These are phyloP conservation scores for Caenorhabditis sp. DNA, from an alignment of 2,888 invertebrate genomes.

Conservation along the genomic window DNA sequence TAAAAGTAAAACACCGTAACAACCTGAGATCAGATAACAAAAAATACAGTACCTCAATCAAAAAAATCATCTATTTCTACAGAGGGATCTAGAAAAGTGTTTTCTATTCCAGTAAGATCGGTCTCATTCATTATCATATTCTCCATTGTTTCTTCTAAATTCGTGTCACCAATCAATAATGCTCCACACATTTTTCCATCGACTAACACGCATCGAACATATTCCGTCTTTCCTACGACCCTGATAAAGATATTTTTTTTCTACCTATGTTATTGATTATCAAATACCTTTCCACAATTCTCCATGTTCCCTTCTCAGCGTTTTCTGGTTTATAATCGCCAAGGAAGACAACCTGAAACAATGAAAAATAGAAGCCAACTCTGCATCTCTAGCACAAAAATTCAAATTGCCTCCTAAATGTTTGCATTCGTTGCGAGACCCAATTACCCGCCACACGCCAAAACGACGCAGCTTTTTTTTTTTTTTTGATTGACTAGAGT, in stretches of 20 bases:
- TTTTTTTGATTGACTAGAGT: not conserved
- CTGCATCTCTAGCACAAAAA: not conserved
- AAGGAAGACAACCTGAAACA: slow-evolving; percentile 58
- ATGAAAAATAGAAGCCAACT: not conserved
- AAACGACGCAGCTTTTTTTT: slow-evolving; percentile 9
- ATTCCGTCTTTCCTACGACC: slow-evolving; percentile 68
- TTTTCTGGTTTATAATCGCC: slow-evolving; percentile 64
- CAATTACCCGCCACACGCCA: not conserved
- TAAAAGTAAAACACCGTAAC: not conserved
- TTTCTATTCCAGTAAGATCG: slow-evolving; percentile 86
- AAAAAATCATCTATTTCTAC: slow-evolving; percentile 99
- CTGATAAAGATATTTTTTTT: slow-evolving; percentile 32
- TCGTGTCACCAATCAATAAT: slow-evolving; percentile 93
- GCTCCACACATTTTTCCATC: slow-evolving; percentile 89
- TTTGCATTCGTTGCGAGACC: slow-evolving; percentile 26
- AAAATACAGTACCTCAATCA: slow-evolving; percentile 77
- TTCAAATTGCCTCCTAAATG: not conserved
- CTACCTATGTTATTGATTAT: not conserved
- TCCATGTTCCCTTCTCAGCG: slow-evolving; percentile 42
- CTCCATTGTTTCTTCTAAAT: slow-evolving; percentile 82
- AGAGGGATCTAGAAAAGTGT: slow-evolving; percentile 90
- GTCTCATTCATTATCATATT: slow-evolving; percentile 84
- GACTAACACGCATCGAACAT: slow-evolving; percentile 85
- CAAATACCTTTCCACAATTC: slow-evolving; percentile 34
- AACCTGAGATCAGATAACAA: not conserved